Evolutionary conservation across 2,797 vertebrate genomes (phyloP).

Genomic region (Distichodus sexfasciatus): DNA sequence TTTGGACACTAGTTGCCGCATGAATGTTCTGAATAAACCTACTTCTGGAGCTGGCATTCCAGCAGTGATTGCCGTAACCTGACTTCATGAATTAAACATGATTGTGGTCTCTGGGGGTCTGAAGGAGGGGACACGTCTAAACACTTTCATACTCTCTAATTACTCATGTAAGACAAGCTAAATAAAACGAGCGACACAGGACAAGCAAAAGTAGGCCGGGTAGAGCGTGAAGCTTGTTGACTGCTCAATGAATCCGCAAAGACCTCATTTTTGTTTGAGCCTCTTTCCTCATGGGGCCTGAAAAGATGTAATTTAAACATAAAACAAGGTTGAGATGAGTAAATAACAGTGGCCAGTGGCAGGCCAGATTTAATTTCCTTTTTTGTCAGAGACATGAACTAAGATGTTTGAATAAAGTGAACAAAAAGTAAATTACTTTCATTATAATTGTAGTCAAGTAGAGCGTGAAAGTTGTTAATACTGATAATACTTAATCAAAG

Average conservation of each 20-base stretch:
- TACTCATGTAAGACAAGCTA: constrained; percentile 30
- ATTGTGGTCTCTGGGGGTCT: constrained; percentile 22
- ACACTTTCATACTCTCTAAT: constrained; percentile 35
- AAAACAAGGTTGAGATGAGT: constrained; percentile 26
- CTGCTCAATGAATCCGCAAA: constrained; percentile 50
- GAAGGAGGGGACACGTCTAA: constrained; percentile 24
- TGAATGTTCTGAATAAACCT: constrained; percentile 19
- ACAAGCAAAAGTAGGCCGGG: constrained; percentile 23
- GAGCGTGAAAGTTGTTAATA: too few relatives aligned
- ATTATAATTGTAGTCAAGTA: too few relatives aligned
- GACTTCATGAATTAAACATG: constrained; percentile 35
- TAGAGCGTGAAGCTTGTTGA: constrained; percentile 7
- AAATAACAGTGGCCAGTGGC: constrained; percentile 13
- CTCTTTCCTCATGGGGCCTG: constrained; percentile 27
- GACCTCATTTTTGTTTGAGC: constrained; percentile 48
- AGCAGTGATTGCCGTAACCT: neutral
- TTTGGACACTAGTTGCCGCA: constrained; percentile 5
- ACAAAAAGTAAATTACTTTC: too few relatives aligned
- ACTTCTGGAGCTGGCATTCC: neutral
- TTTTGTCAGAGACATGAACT: constrained; percentile 41
- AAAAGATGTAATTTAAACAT: constrained; percentile 47
- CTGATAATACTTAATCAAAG: too few relatives aligned
- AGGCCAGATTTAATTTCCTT: constrained; percentile 45
- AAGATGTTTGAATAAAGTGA: constrained; percentile 35
- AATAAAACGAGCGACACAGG: neutral